Conservation (phyloP, 2,888 invertebrate genomes). For the Aphidius colemani region DNA sequence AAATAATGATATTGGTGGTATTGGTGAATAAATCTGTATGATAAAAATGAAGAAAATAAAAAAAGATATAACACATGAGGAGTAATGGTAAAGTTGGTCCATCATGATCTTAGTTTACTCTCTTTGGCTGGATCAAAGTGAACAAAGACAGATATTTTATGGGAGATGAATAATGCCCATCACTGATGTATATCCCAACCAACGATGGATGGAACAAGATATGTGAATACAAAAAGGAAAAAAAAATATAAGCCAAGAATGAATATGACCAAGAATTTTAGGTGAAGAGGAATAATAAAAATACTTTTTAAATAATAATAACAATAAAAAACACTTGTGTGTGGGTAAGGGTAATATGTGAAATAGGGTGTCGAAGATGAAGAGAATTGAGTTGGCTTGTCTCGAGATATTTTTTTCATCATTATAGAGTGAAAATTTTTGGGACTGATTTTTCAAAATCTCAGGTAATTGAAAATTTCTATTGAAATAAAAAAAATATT, state of each 20-base stretch:
- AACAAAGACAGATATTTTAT: slow-evolving; percentile 33
- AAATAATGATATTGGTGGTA: too few species aligned
- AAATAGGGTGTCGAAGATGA: slow-evolving; percentile 4
- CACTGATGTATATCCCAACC: too few species aligned
- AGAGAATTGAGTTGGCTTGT: not conserved
- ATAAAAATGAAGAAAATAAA: too few species aligned
- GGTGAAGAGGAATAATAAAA: slow-evolving; percentile 19
- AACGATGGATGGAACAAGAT: slow-evolving; percentile 27
- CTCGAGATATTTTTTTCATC: slow-evolving; percentile 1
- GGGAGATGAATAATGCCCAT: slow-evolving; percentile 52
- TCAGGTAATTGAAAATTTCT: not conserved
- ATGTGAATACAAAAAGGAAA: slow-evolving; percentile 21
- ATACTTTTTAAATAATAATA: slow-evolving; percentile 9
- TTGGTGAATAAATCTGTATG: too few species aligned
- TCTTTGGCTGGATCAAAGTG: slow-evolving; percentile 31
- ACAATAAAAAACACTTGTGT: slow-evolving; percentile 11
- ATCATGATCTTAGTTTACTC: slow-evolving; percentile 24
- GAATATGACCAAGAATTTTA: not conserved
- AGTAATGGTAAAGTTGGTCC: too few species aligned
- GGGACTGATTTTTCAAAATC: not conserved
- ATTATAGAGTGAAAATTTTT: not conserved
- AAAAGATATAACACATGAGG: too few species aligned
- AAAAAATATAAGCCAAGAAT: too few species aligned
- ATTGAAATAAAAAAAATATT: too few species aligned
- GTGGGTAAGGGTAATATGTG: slow-evolving; percentile 21